A percentile compares a stretch with the other conserved stretches of the same genome.
Conservation (phyloP, 35 echinoderm and acorn worm genomes). For the Strongylocentrotus purpuratus region DNA sequence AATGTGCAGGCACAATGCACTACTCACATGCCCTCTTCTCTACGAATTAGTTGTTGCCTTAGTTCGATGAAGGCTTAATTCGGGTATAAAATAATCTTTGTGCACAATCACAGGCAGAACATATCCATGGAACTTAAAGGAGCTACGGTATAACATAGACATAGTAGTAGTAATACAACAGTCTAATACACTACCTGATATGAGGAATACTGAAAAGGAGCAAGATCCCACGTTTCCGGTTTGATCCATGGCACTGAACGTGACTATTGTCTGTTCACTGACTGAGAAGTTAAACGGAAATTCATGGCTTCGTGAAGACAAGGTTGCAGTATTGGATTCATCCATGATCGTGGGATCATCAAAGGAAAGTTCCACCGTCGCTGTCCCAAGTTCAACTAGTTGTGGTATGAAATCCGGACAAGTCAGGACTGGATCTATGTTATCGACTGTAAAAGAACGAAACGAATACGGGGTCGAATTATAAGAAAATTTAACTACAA, state of each 20-base stretch:
- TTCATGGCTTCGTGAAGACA: not conserved
- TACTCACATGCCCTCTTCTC: no score
- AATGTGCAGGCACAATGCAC: no score
- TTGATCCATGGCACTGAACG: not conserved
- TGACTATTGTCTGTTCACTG: not conserved
- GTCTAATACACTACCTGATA: not conserved
- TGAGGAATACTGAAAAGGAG: not conserved
- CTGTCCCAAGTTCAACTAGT: not conserved
- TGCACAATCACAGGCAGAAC: no score
- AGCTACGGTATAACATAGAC: no score
- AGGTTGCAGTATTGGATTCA: not conserved
- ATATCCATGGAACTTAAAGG: no score
- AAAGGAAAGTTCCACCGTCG: not conserved
- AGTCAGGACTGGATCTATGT: not conserved
- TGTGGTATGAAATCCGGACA: not conserved
- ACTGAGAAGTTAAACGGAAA: not conserved
- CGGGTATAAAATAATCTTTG: no score
- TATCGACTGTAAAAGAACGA: not conserved
- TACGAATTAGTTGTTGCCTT: no score
- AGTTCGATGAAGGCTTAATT: no score
- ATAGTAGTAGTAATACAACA: no score
- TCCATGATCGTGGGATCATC: not conserved
- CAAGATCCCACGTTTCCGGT: not conserved
- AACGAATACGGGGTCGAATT: not conserved
- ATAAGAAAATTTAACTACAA: not conserved